Base-by-base conservation (phyloP, 2,113 vertebrate genomes). In the Oxygymnocypris stewartii region DNA sequence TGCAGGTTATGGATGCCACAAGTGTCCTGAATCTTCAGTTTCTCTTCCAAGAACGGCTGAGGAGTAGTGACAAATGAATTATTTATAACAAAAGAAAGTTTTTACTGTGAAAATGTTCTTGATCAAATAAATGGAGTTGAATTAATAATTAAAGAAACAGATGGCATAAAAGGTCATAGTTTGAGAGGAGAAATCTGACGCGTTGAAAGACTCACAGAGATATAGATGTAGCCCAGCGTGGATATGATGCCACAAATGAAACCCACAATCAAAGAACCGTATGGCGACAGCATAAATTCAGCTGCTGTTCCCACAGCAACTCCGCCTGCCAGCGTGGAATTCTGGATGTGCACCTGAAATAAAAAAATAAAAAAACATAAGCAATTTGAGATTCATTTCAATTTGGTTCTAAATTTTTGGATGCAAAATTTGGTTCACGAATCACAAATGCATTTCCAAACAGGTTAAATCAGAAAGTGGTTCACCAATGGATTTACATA, bases 1-100 rank as follows among this genome's bases (percentile, higher is more conserved):
- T 99, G 98, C n/a, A 99, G 96, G 92, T 99, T 99, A 92, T 99
- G 97, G 88, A 99, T 93, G 59, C 98, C 98, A 47, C 98, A 99
- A 0, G 98, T 99, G 89, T 99, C 98, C 86, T 99, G 98, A 87
- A 99, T 97, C 82, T 94, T 95, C 71, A 99, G 87, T 75, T 89
- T 88, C 79, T 96, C 95, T 63, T 98, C 97, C 95, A 99, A 88
- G 89, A 97, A 95, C 0, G 98, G 98, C 98, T 99, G 86, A 31
- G 9, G 71, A 14, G 28, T 84, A 80, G 9, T 84, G 18, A 87
- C n/a, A 84, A 51, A 71, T 37, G 16, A 71, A 16, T 20, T 7
- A 0, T 37, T 67, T 65, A 28, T 14, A 67, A 67, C 65, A 16
- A 16, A 20, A 69, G 14, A 67, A 28, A 8, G 12, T 14, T 67